These are phyloP conservation scores for Schizothorax lantsangensis DNA, from an alignment of 2,797 vertebrate species.

Conservation along the genomic window DNA sequence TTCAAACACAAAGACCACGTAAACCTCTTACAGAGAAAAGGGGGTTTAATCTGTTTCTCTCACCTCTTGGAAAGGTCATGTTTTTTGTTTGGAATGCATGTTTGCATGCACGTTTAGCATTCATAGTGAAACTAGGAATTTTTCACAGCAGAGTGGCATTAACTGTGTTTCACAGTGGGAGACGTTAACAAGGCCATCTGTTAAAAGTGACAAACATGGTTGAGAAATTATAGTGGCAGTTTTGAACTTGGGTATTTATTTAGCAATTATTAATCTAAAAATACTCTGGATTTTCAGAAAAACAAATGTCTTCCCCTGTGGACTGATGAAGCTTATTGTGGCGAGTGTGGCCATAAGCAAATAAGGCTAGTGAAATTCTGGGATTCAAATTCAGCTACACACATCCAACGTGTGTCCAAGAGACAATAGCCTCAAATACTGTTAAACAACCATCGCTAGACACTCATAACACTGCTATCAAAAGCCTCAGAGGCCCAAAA, in stretches of 20 bases:
- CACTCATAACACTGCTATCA: background rate
- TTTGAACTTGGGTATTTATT: slow-evolving; percentile 19
- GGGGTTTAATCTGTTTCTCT: slow-evolving; percentile 55
- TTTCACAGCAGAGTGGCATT: slow-evolving; percentile 30
- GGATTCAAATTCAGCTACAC: slow-evolving; percentile 27
- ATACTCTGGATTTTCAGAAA: background rate
- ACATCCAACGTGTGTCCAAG: background rate
- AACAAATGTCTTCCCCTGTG: background rate
- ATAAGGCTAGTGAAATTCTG: slow-evolving; percentile 34
- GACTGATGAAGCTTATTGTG: slow-evolving; percentile 17
- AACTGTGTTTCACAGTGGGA: background rate
- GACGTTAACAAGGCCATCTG: background rate
- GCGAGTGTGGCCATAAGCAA: slow-evolving; percentile 32
- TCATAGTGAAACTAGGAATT: background rate
- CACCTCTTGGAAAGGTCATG: slow-evolving; percentile 51
- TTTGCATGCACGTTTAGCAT: slow-evolving; percentile 21
- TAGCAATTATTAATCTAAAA: background rate
- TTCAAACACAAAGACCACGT: slow-evolving; percentile 44
- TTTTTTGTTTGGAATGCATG: slow-evolving; percentile 18
- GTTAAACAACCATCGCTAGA: background rate
- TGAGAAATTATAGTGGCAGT: background rate
- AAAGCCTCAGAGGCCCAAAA: slow-evolving; percentile 29
- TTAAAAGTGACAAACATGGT: background rate
- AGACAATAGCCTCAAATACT: slow-evolving; percentile 4
- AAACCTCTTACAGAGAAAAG: slow-evolving; percentile 59